These are phyloP conservation scores for Pantherophis guttatus DNA, from an alignment of 2,113 vertebrate genomes.

Conservation along the genomic window DNA sequence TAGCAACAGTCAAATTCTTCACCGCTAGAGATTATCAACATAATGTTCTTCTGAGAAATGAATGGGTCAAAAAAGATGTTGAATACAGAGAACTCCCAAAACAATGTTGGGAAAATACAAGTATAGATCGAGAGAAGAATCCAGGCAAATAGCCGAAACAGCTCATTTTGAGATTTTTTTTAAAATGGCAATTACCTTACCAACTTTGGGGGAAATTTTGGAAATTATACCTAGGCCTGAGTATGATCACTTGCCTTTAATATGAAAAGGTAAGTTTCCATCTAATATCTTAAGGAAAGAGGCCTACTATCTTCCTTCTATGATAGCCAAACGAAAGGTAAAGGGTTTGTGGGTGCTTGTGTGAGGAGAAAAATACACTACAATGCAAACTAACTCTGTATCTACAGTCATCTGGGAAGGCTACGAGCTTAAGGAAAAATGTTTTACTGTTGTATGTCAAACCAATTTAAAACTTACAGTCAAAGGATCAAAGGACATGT, in stretches of 20 bases:
- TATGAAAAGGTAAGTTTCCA: neutral
- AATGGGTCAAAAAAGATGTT: neutral
- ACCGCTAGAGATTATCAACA: neutral
- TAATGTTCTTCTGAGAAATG: neutral
- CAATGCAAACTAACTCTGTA: neutral
- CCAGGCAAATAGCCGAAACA: neutral
- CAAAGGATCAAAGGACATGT: neutral
- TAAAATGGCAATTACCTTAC: neutral
- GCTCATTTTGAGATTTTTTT: neutral
- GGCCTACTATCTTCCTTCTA: neutral
- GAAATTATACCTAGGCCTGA: neutral
- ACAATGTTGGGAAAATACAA: neutral
- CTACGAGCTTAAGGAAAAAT: neutral
- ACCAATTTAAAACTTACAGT: neutral
- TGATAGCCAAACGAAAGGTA: neutral
- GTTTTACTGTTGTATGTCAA: neutral
- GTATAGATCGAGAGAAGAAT: neutral
- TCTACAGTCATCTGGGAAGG: neutral
- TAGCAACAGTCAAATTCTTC: neutral
- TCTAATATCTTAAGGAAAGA: neutral
- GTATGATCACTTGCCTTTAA: neutral
- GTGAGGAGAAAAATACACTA: neutral
- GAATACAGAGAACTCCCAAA: neutral
- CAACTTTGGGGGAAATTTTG: neutral
- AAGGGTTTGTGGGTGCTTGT: neutral